These are phyloP conservation scores for Temnothorax ravouxi DNA, from an alignment of 2,888 invertebrate species.

Conservation along the genomic window DNA sequence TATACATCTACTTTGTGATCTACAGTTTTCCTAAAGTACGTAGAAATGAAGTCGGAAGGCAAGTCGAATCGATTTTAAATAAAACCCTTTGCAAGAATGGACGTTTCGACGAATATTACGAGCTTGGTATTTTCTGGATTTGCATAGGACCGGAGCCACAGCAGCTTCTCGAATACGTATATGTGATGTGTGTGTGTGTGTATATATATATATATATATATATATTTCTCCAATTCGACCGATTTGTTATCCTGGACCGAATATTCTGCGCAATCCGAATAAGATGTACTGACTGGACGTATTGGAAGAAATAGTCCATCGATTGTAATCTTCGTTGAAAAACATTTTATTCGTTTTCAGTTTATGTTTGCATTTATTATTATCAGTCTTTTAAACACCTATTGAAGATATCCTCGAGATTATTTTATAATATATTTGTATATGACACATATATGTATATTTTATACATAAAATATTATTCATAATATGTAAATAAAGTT, in stretches of 20 bases:
- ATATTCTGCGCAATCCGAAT: constrained; percentile 34
- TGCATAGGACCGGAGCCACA: constrained; percentile 69
- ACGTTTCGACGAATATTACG: constrained; percentile 64
- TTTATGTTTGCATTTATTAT: neutral
- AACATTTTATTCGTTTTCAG: neutral
- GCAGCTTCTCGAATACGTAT: constrained; percentile 63
- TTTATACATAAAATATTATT: neutral
- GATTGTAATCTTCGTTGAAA: constrained; percentile 1
- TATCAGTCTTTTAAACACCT: neutral
- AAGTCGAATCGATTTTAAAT: constrained; percentile 71
- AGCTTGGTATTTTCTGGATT: constrained; percentile 65
- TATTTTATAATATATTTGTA: neutral
- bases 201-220: constrained; percentile 50
- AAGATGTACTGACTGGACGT: constrained; percentile 36
- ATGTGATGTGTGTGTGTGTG: constrained; percentile 46
- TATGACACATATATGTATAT: neutral
- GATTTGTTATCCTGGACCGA: constrained; percentile 45
- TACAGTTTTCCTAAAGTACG: neutral
- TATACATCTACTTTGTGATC: neutral
- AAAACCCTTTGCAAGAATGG: constrained; percentile 69
- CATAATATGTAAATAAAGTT: neutral
- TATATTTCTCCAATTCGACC: constrained; percentile 59
- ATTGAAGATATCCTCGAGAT: neutral
- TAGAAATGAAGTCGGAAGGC: constrained; percentile 19
- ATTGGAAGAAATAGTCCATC: constrained; percentile 1